Evolutionary conservation across 37 sponge, comb jelly and placozoan genomes (phyloP).

Genomic region (Spongilla lacustris): DNA sequence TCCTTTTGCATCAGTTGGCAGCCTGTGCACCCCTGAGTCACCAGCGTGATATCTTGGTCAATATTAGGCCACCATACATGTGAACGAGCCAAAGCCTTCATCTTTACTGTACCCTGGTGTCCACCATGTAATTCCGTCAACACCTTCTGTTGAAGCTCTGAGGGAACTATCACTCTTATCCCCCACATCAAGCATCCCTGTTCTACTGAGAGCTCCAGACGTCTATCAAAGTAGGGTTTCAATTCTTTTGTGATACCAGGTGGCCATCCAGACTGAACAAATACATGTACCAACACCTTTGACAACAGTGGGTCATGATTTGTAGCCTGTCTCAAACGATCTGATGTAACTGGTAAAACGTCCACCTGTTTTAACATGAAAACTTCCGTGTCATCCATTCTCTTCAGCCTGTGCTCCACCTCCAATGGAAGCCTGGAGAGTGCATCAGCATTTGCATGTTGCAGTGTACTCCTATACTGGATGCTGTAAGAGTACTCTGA

Average conservation of each 20-base stretch:
- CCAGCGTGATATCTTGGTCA: not conserved
- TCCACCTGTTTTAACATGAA: constrained; percentile 16
- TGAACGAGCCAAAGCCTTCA: constrained; percentile 13
- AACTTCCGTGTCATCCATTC: not conserved
- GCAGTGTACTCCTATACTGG: constrained; percentile 23
- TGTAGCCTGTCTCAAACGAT: constrained; percentile 11
- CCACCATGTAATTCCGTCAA: constrained; percentile 9
- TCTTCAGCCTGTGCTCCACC: not conserved
- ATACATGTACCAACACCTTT: constrained; percentile 48
- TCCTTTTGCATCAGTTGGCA: constrained; percentile 12
- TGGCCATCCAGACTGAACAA: constrained; percentile 50
- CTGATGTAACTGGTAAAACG: constrained; percentile 13
- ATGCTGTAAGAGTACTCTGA: constrained; percentile 38
- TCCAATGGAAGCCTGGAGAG: constrained; percentile 44
- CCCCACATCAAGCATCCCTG: constrained; percentile 16
- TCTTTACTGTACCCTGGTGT: constrained; percentile 13
- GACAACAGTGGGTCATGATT: constrained; percentile 32
- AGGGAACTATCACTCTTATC: not conserved
- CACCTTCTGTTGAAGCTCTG: not conserved
- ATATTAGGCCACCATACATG: constrained; percentile 29
- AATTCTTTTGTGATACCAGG: not conserved
- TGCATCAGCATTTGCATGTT: constrained; percentile 69
- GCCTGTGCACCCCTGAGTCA: not conserved
- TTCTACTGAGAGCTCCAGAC: not conserved
- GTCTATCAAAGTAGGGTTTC: not conserved